Evolutionary conservation across 2,113 vertebrate species (phyloP).

Genomic region (Nettapus auritus): DNA sequence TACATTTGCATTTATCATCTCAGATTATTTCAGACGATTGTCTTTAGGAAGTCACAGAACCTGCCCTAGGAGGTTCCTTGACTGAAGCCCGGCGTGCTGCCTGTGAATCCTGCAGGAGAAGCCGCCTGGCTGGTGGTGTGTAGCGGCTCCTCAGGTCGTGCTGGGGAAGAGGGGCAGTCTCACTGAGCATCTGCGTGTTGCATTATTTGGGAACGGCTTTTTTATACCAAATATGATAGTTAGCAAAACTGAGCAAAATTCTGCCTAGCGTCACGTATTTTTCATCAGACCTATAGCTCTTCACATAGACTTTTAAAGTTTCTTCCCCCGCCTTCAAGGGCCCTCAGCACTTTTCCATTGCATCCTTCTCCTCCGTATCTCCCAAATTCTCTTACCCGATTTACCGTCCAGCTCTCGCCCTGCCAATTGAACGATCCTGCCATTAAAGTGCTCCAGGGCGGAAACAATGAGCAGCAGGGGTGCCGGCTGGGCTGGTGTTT

Average conservation of each 20-base stretch:
- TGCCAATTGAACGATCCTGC: not conserved
- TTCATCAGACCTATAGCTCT: not conserved
- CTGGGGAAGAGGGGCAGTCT: not conserved
- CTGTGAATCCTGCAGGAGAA: not conserved
- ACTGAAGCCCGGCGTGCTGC: not conserved
- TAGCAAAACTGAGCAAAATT: not conserved
- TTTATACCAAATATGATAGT: not conserved
- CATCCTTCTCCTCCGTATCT: not conserved
- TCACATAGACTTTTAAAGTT: not conserved
- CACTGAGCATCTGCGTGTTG: not conserved
- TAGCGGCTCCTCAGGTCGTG: not conserved
- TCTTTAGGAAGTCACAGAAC: slow-evolving; percentile 5
- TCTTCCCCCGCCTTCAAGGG: not conserved
- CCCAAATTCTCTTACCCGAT: not conserved
- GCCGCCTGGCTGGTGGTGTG: not conserved
- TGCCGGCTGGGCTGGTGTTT: not conserved
- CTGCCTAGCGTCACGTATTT: not conserved
- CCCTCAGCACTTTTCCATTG: not conserved
- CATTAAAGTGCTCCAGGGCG: not conserved
- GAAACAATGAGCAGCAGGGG: not conserved
- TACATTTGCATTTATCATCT: slow-evolving; percentile 53
- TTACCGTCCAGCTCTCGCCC: not conserved
- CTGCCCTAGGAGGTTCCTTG: not conserved
- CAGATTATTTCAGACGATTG: slow-evolving; percentile 37
- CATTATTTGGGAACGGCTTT: not conserved